Conservation (phyloP, 2,797 vertebrate species). For the Mormyrus proboscirostris region DNA sequence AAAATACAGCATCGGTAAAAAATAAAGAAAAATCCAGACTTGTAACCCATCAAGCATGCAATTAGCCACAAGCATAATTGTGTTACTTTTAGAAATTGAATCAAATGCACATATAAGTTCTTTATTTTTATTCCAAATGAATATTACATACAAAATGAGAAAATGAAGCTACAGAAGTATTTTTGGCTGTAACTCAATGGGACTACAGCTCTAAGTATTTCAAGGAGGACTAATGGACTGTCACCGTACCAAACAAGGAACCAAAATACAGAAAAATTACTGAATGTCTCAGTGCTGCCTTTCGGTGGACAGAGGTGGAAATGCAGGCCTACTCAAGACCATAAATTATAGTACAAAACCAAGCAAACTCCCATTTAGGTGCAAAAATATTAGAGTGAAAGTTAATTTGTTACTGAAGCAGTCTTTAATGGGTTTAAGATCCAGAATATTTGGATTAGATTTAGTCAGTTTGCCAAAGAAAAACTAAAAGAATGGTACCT, state of each 20-base stretch:
- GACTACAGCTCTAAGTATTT: neutral
- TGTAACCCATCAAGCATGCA: neutral
- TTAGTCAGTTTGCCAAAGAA: neutral
- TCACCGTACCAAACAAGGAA: neutral
- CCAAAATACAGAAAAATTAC: neutral
- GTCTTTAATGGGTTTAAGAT: neutral
- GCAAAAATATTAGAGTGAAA: neutral
- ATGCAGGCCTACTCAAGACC: neutral
- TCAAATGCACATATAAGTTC: neutral
- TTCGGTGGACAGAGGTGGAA: neutral
- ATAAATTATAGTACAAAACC: neutral
- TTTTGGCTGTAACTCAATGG: neutral
- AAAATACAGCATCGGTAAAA: neutral
- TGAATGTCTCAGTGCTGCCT: neutral
- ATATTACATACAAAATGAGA: conserved; percentile 7
- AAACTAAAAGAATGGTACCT: neutral
- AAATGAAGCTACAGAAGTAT: neutral
- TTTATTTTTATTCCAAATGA: neutral
- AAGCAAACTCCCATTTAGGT: neutral
- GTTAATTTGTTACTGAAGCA: neutral
- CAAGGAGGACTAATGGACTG: neutral
- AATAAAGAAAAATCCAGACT: neutral
- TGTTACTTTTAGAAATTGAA: neutral
- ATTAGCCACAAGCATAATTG: neutral
- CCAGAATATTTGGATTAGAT: neutral